Evolutionary conservation across 2,113 vertebrate genomes (phyloP).

Genomic region (Malurus alboscapulatus): DNA sequence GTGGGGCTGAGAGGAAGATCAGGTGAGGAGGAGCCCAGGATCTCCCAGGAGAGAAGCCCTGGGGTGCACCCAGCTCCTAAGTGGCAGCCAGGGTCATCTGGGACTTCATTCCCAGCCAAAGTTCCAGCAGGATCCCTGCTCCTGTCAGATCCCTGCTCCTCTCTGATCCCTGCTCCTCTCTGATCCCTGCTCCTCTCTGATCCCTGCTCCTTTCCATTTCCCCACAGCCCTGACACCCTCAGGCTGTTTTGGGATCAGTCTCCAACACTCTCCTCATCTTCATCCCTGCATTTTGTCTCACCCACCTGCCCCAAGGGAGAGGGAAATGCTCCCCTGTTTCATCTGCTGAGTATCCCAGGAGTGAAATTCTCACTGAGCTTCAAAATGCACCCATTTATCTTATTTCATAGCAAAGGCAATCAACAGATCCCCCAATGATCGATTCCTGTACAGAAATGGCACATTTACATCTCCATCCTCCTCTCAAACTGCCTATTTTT

Average conservation of each 20-base stretch:
- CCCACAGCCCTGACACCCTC: background rate
- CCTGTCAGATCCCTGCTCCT: background rate
- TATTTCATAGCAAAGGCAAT: background rate
- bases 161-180: no score
- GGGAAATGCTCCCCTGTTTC: background rate
- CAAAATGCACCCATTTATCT: background rate
- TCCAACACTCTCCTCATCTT: background rate
- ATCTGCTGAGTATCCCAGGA: background rate
- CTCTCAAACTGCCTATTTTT: background rate
- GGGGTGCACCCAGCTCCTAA: background rate
- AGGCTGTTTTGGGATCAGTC: background rate
- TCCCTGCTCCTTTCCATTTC: rapidly evolving
- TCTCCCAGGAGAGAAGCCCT: background rate
- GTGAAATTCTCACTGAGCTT: background rate
- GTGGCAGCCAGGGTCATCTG: background rate
- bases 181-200: no score
- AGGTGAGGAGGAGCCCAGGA: background rate
- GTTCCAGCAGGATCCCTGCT: background rate
- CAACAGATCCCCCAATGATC: background rate
- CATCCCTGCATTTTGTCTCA: background rate
- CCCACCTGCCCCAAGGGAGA: background rate
- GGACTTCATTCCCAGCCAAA: background rate
- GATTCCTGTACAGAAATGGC: background rate
- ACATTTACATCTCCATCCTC: background rate
- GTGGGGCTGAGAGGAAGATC: background rate